These are phyloP conservation scores for Morus bassanus DNA, from an alignment of 2,797 vertebrate species.

Conservation along the genomic window DNA sequence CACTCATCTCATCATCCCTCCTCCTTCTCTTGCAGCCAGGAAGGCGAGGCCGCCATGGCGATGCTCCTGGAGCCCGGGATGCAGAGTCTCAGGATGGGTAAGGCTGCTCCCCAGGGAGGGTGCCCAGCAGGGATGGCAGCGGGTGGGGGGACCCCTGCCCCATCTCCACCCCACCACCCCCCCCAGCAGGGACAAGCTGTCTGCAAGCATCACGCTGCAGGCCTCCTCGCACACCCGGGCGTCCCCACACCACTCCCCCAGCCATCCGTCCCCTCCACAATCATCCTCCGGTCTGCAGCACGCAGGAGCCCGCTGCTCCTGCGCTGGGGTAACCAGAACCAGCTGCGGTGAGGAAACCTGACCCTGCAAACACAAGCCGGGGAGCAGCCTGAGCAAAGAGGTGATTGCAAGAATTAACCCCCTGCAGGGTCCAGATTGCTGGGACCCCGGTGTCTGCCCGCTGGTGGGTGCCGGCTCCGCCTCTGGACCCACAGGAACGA, in stretches of 20 bases:
- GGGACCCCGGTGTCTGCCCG: fast-evolving
- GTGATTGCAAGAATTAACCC: fast-evolving
- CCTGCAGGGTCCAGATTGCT: fast-evolving
- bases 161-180: neutral
- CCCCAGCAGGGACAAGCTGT: neutral
- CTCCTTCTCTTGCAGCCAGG: neutral
- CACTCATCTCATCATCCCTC: fast-evolving
- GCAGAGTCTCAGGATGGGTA: constrained; percentile 75
- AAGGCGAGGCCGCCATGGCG: constrained; percentile 67
- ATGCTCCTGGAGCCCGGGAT: constrained; percentile 71
- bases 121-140: fast-evolving
- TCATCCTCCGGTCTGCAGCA: neutral
- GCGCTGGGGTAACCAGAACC: neutral
- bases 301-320: neutral
- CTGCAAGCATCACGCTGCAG: neutral
- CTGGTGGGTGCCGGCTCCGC: neutral
- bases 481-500: neutral
- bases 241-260: neutral
- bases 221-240: no score
- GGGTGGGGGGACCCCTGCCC: no score
- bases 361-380: neutral
- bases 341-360: neutral
- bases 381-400: neutral
- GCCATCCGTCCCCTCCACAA: neutral
- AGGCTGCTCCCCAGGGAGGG: neutral